Base-by-base conservation (phyloP, 1,140 invertebrate species). In the Nephila pilipes region DNA sequence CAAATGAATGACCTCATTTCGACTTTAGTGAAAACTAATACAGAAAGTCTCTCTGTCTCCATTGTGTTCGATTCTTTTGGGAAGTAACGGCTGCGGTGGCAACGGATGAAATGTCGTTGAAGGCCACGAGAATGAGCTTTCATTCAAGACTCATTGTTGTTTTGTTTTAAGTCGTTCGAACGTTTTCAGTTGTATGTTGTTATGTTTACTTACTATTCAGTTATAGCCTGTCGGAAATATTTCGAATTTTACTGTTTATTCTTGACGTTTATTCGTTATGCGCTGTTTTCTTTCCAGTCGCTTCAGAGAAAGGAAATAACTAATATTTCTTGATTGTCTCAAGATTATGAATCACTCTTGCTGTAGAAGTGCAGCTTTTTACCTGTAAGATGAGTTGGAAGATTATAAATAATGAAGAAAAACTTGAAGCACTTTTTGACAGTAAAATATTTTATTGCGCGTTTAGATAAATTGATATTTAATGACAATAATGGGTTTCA, bases 41-140 rank as follows among this genome's bases (percentile, higher is more conserved):
- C 55, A n/a, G 29, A 87, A 22, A 46, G 57, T 29, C 46, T 54
- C 54, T 38, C 57, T 65, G 63, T 18, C 69, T 75, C 29, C 69
- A 75, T 75, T 75, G 69, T 36, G 25, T 25, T 65, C 58, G 63
- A 88, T 88, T 88, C 69, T 20, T 46, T 65, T 88, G 69, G 85
- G 85, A 57, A 88, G 69, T 60, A 88, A n/a, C 32, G 46, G 32
- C 58, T 46, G 85, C 80, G 80, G 38, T 65, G 58, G 58, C 36
- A 63, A 38, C 85, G 36, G 25, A 32, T 46, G 57, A 54, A 88
- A 65, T 32, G 36, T 88, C 36, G 32, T 88, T 65, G 18, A 32
- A 46, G 54, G 63, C 16, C 22, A n/a, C 85, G 85, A 60, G 69
- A 88, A 88, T 88, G 85, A 88, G 57, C 69, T 88, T 88, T 88